Evolutionary conservation across 2,797 vertebrate genomes (phyloP), one percentile per base, ranked within the genome.

Genomic region (Sciaenops ocellatus): DNA sequence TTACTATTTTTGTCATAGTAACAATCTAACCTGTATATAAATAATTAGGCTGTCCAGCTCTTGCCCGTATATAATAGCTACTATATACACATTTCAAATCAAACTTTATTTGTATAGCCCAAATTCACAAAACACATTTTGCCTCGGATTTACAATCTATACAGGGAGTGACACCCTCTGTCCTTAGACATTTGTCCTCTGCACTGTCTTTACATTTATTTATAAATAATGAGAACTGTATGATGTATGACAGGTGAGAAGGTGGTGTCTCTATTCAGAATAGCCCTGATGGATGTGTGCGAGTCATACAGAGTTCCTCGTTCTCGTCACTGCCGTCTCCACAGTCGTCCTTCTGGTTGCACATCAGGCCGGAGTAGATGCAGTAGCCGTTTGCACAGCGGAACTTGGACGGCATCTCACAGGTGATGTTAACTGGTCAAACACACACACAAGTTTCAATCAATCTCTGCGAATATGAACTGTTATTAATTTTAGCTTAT

Each of bases 311-410:
- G 30, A 91, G 82, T 1, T 92, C 91, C 67, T 93, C 90, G 5
- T 62, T 73, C 81, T 95, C 94, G 2, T 95, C 94, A 4, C 93
- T 95, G 87, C 90, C 84, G 2, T 95, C 94, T 54, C 93, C 93
- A 66, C 94, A 94, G 92, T 95, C 93, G 4, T 94, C 93, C 63
- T 90, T 90, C 82, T 83, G 71, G 80, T 95, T 94, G 86, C 94
- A 95, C 56, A 94, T 44, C 73, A 86, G 72, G 26, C 93, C 92
- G 0, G 90, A 44, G 69, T 85, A 93, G 84, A 95, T 55, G 1
- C 93, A 95, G 90, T 93, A 94, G 61, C 90, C 87, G 9, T 95
- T 94, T 13, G 79, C 85, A 64, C 94, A 95, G 73, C 93, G 93
- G 83, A 94, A 95, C 84, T 52, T 91, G 30, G 68, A 69, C 0